Conservation (phyloP, 2,797 vertebrate genomes). For the Rhinogobio ventralis region DNA sequence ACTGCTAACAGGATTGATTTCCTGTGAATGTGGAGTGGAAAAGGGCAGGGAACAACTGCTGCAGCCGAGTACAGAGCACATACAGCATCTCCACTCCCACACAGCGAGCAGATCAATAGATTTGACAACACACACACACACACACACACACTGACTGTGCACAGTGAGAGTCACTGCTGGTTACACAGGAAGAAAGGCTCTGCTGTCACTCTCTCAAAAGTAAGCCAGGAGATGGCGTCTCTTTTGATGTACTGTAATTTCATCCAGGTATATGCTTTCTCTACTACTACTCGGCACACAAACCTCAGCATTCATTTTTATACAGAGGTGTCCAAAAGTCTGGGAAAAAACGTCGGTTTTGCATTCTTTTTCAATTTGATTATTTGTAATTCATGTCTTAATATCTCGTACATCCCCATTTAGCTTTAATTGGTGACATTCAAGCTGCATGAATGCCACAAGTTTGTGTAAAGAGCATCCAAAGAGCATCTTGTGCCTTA, state of each 20-base stretch:
- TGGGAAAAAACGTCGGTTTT: not conserved
- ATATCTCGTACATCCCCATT: not conserved
- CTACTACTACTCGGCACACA: slow-evolving; percentile 9
- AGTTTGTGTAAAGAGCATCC: not conserved
- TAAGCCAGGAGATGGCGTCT: slow-evolving; percentile 42
- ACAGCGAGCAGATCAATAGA: slow-evolving; percentile 67
- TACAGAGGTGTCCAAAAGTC: not conserved
- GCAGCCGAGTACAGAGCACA: slow-evolving; percentile 69
- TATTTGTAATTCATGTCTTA: not conserved
- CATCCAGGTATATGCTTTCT: slow-evolving; percentile 7
- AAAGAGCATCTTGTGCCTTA: not conserved
- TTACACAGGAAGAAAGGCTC: slow-evolving; percentile 56
- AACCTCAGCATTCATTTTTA: not conserved
- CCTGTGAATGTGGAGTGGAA: slow-evolving; percentile 77
- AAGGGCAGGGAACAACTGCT: slow-evolving; percentile 72
- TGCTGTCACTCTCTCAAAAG: slow-evolving; percentile 40
- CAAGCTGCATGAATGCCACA: not conserved
- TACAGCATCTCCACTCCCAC: slow-evolving; percentile 67
- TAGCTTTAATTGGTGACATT: not conserved
- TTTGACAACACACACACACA: slow-evolving; percentile 58
- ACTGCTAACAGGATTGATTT: slow-evolving; percentile 83
- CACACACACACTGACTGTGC: slow-evolving; percentile 55
- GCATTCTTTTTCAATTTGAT: not conserved
- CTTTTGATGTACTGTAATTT: slow-evolving; percentile 48
- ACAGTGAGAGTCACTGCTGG: slow-evolving; percentile 48